Percentiles rank a stretch among this genome's conserved stretches.
Conservation (phyloP, 2,113 vertebrate genomes). For the Nothocercus julius region DNA sequence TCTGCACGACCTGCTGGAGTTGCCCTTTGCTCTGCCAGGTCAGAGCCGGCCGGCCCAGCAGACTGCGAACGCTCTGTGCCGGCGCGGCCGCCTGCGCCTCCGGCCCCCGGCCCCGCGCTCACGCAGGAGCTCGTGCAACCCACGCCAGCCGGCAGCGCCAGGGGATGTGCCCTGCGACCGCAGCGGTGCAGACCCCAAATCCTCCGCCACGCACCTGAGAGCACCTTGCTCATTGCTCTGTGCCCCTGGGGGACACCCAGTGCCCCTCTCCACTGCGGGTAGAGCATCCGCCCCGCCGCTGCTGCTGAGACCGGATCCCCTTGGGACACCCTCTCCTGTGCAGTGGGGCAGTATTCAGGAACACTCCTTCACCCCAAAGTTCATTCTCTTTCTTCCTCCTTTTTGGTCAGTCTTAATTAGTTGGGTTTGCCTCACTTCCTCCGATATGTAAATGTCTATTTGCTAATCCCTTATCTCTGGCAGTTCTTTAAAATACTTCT, state of each 20-base stretch:
- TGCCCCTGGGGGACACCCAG: too few relatives aligned
- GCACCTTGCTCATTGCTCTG: too few relatives aligned
- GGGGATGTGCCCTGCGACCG: neutral
- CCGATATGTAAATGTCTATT: slow-evolving; percentile 11
- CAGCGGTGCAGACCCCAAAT: neutral
- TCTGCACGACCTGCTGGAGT: neutral
- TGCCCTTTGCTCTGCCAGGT: neutral
- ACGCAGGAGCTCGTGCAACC: neutral
- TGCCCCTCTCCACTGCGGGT: too few relatives aligned
- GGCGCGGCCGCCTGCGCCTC: neutral
- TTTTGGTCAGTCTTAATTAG: neutral
- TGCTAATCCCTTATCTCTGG: slow-evolving; percentile 16
- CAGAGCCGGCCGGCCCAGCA: neutral
- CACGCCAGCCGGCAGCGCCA: fast-evolving
- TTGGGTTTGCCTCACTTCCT: slow-evolving; percentile 36
- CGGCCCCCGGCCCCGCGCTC: neutral
- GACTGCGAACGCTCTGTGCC: neutral
- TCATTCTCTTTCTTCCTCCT: neutral
- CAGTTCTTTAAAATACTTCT: neutral
- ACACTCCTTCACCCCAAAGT: neutral
- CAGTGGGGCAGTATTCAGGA: too few relatives aligned
- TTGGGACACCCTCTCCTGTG: too few relatives aligned
- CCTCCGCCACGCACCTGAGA: neutral
- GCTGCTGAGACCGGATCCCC: too few relatives aligned
- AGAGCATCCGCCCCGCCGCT: too few relatives aligned